These are phyloP conservation scores for Nephrocerus scutellatus DNA, from an alignment of 2,888 invertebrate species.

Conservation along the genomic window DNA sequence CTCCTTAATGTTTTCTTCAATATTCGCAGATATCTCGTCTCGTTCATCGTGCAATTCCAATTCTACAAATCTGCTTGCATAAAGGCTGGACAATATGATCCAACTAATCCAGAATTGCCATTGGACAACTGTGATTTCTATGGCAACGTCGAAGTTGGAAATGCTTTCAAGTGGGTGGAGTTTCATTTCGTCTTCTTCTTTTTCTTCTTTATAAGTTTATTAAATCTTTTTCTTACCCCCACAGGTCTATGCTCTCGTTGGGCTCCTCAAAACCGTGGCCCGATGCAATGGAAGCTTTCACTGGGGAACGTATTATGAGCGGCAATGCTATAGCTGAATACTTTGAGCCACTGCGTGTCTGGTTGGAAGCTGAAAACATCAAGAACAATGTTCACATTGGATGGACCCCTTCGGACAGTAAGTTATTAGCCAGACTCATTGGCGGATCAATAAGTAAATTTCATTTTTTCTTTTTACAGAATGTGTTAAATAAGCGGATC, in stretches of 20 bases:
- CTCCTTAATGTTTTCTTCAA: not conserved
- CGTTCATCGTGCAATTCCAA: constrained; percentile 73
- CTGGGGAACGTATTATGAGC: constrained; percentile 68
- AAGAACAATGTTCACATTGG: constrained; percentile 60
- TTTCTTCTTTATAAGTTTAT: constrained; percentile 6
- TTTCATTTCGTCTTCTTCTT: constrained; percentile 5
- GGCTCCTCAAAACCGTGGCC: constrained; percentile 73
- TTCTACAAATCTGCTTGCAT: constrained; percentile 67
- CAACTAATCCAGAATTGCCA: constrained; percentile 58
- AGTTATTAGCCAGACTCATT: too few relatives aligned
- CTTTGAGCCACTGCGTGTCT: constrained; percentile 69
- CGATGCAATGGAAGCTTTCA: constrained; percentile 76
- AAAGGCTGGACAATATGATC: constrained; percentile 71
- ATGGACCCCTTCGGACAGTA: constrained; percentile 51
- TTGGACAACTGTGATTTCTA: constrained; percentile 84
- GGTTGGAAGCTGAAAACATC: constrained; percentile 66
- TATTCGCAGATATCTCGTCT: constrained; percentile 60
- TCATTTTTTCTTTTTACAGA: constrained; percentile 17
- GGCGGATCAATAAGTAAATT: too few relatives aligned
- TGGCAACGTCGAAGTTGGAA: constrained; percentile 69
- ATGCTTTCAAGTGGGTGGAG: constrained; percentile 54
- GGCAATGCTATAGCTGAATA: constrained; percentile 72
- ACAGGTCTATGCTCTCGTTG: constrained; percentile 64
- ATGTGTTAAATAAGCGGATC: constrained; percentile 16
- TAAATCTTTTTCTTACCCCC: too few relatives aligned